Base-by-base conservation (phyloP, 2,888 invertebrate species). In the Xiphydria camelus region DNA sequence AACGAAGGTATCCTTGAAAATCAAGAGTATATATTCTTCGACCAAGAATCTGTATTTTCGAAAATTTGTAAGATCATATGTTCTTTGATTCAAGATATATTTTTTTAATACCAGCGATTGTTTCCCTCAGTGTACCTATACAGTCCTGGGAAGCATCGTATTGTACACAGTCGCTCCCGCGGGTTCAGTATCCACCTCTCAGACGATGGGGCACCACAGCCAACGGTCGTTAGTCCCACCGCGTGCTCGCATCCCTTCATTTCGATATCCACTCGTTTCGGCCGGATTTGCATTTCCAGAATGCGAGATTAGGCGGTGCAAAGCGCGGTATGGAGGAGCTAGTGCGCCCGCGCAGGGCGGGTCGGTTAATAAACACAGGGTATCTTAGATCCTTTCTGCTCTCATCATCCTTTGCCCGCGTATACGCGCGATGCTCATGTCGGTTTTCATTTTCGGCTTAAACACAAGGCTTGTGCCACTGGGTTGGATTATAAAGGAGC, bases 251-350 rank as follows among this genome's bases (percentile, higher is more conserved):
- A 57, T 64, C 63, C 57, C 54, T 57, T 65, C 55, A 63, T 63
- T 63, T 59, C 35, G 53, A 57, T 51, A 55, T 65, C 66, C 60
- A 59, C 61, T 66, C 57, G 61, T 65, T 68, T 67, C 61, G 57
- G 53, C 51, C n/a, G 61, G 66, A 70, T 69, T 70, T 70, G 68
- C 69, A 69, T 70, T 59, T 55, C 51, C 54, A 60, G 59, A 64
- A 62, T 61, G 61, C 52, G 54, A 61, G 60, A 68, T 67, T 61
- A 59, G 62, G 58, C 57, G 64, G 62, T 55, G 57, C 58, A 59
- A 57, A 61, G 55, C n/a, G n/a, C n/a, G n/a, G n/a, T n/a, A n/a
- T n/a, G n/a, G 61, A 63, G 64, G 62, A 60, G 58, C 59, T 61
- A 65, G 65, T 59, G 59, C 65, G 53, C n/a, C n/a, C n/a, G n/a